Evolutionary conservation across 2,797 vertebrate genomes (phyloP).

Genomic region (Rhyacichthys aspro): DNA sequence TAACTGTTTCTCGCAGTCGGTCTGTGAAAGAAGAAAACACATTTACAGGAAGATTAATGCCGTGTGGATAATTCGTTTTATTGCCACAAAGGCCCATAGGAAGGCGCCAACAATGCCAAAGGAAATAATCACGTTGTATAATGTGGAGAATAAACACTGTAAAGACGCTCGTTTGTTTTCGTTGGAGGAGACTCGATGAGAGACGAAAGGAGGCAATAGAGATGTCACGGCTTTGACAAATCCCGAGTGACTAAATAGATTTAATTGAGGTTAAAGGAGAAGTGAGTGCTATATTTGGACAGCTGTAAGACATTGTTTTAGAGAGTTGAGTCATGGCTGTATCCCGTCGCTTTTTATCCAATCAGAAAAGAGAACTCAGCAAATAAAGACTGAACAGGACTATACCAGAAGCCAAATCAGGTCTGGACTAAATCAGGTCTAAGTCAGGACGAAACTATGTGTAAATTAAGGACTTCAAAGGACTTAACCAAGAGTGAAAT

Average conservation of each 20-base stretch:
- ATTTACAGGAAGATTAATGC: background rate
- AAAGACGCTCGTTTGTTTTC: conserved; percentile 6
- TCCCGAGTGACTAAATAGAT: background rate
- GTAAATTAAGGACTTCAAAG: no score
- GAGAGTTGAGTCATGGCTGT: no score
- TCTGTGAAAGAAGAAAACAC: conserved; percentile 27
- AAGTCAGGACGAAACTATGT: no score
- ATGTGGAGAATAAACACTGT: conserved; percentile 3
- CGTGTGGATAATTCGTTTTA: background rate
- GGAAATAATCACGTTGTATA: conserved; percentile 12
- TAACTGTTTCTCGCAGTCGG: conserved; percentile 35
- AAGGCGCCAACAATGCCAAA: conserved; percentile 23
- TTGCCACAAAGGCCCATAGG: background rate
- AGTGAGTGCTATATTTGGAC: background rate
- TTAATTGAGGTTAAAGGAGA: background rate
- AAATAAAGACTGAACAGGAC: background rate
- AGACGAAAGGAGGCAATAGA: background rate
- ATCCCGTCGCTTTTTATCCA: background rate
- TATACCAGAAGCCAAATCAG: background rate
- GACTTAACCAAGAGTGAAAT: no score
- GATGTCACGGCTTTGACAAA: background rate
- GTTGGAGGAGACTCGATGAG: background rate
- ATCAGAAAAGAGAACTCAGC: background rate
- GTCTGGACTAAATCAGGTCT: no score
- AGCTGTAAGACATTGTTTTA: no score